Base-by-base conservation (phyloP, 1,140 invertebrate genomes). In the Samia ricini region DNA sequence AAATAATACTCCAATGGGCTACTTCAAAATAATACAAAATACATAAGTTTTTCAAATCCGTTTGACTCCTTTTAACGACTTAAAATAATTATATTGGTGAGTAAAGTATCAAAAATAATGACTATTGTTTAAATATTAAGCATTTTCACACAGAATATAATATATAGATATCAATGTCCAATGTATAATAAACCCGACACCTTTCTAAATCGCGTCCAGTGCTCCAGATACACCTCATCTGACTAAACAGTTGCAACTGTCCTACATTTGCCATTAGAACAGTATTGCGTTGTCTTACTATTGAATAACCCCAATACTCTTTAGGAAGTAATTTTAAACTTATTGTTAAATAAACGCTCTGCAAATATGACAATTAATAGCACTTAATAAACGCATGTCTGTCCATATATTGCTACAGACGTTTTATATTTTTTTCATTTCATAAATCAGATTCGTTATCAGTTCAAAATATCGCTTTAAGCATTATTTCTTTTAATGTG, bases 191-290 rank as follows among this genome's bases (percentile, higher is more conserved):
- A 19, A 7, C 12, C 56, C 61, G 51, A 65, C 63, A 63, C 64
- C 64, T 70, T 66, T 66, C 64, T 63, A 70, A 69, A 69, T 54
- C 26, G 42, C 57, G 52, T 60, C 52, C 56, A 66, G 19, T 24
- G 60, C 51, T 66, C 65, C 51, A 63, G 57, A 66, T 63, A 56
- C 57, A 62, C 56, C 51, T 64, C 66, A 61, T 64, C 66, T 68
- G 66, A 64, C 52, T 58, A 65, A 69, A 69, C 63, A 63, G 42
- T 70, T 57, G 63, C 64, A 48, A 63, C 60, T 60, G 50, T 12
- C 55, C 24, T 49, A 59, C 36, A 57, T 57, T 61, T 62, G 36
- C 54, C 56, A 70, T 73, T 61, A 63, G 68, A 68, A 67, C 69
- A 59, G 67, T 61, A 69, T 66, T 48, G 36, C 19, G 12, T 24